Evolutionary conservation across 2,113 vertebrate genomes (phyloP).

Genomic region (Spea bombifrons): DNA sequence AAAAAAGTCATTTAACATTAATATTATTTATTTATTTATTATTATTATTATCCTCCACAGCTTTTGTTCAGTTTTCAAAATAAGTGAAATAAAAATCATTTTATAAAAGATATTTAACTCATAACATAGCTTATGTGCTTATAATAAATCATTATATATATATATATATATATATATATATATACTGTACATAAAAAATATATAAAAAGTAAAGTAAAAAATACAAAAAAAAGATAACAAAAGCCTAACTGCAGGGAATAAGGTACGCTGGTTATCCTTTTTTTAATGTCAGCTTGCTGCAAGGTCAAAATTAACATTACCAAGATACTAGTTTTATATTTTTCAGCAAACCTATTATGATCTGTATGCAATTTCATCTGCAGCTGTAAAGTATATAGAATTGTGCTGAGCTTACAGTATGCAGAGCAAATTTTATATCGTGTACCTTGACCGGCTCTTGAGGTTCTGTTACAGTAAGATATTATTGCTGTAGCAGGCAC

Average conservation of each 20-base stretch:
- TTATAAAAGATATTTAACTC: too few species aligned
- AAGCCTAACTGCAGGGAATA: neutral
- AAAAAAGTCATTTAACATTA: too few species aligned
- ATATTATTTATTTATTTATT: too few species aligned
- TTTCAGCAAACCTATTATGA: slow-evolving; percentile 39
- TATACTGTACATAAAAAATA: neutral
- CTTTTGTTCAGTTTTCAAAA: too few species aligned
- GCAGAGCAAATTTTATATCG: slow-evolving; percentile 36
- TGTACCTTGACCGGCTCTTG: slow-evolving; percentile 17
- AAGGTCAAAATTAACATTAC: slow-evolving; percentile 40
- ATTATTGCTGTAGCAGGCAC: slow-evolving; percentile 26
- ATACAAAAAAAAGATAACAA: neutral
- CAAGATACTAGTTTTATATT: slow-evolving; percentile 30
- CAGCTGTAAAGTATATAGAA: slow-evolving; percentile 39
- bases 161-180: neutral
- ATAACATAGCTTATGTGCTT: too few species aligned
- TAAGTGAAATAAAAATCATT: too few species aligned
- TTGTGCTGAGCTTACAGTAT: slow-evolving; percentile 40
- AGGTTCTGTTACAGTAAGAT: slow-evolving; percentile 34
- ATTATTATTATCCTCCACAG: too few species aligned
- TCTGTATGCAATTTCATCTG: slow-evolving; percentile 39
- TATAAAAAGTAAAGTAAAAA: neutral
- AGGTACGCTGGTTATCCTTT: neutral
- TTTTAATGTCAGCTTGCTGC: slow-evolving; percentile 33
- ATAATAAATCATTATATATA: too few species aligned